These are phyloP conservation scores for Phataginus tetradactyla DNA, from an alignment of 2,797 vertebrate species.

Conservation along the genomic window DNA sequence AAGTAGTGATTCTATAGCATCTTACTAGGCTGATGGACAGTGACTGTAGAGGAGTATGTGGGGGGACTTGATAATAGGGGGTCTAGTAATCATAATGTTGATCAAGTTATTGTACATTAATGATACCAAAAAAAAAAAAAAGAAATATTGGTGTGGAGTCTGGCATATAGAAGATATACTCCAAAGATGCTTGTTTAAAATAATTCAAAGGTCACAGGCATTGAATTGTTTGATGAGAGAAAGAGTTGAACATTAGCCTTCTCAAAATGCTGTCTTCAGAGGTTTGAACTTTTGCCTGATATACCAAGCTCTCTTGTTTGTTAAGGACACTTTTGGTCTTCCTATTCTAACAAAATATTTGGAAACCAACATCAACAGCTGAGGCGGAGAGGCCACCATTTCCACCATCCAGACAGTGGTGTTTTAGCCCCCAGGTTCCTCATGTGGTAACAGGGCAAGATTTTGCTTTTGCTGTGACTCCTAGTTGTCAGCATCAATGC, in stretches of 20 bases:
- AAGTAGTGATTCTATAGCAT: too few relatives aligned
- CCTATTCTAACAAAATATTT: slow-evolving; percentile 23
- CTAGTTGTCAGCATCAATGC: background rate
- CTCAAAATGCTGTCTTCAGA: background rate
- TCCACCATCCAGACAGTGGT: background rate
- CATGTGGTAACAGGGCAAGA: background rate
- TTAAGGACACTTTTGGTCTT: background rate
- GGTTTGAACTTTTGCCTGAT: background rate
- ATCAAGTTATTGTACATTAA: too few relatives aligned
- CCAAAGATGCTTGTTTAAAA: background rate
- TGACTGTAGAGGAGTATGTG: too few relatives aligned
- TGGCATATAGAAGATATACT: background rate
- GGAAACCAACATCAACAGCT: background rate
- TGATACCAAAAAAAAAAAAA: too few relatives aligned
- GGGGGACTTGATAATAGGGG: too few relatives aligned
- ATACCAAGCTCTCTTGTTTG: background rate
- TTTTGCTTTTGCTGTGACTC: background rate
- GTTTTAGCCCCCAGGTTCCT: background rate
- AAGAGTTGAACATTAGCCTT: background rate
- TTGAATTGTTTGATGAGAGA: background rate
- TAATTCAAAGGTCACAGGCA: background rate
- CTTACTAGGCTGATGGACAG: too few relatives aligned
- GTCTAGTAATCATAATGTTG: too few relatives aligned
- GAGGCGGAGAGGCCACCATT: background rate
- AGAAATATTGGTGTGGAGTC: too few relatives aligned